Percentiles rank a stretch among this genome's conserved stretches.
phyloP scores from a whole-genome alignment of 1,140 invertebrate species.

The Cepaea nemoralis region DNA sequence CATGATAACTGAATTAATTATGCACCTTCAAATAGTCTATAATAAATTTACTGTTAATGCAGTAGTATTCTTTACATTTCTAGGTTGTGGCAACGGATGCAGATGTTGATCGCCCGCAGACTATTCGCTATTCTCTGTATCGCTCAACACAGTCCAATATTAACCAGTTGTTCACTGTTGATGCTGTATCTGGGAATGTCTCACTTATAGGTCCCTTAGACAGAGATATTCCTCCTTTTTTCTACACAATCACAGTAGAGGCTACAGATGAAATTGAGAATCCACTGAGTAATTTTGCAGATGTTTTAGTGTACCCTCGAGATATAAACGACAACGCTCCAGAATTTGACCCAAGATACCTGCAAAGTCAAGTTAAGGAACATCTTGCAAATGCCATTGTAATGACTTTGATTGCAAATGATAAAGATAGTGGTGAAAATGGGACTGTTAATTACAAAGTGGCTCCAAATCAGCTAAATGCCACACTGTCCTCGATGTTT shows the following conservation, averaged over 20 bases:
- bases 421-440: constrained; percentile 15
- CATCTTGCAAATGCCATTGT: background rate
- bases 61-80: too few species aligned
- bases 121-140: background rate
- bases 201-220: constrained; percentile 27
- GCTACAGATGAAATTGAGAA: constrained; percentile 16
- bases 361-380: background rate
- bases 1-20: too few species aligned
- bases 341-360: background rate
- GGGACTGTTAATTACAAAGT: constrained; percentile 17
- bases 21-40: too few species aligned
- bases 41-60: too few species aligned
- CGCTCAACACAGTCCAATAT: background rate
- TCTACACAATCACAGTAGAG: constrained; percentile 9
- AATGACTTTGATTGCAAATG: constrained; percentile 7
- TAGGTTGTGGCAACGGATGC: constrained; percentile 26
- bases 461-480: background rate
- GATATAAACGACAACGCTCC: constrained; percentile 35
- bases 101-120: background rate
- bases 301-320: constrained; percentile 2
- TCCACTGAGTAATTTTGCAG: background rate
- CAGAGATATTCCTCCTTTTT: constrained; percentile 3
- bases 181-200: background rate
- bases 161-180: constrained; percentile 12
- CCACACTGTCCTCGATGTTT: background rate